phyloP scores from a whole-genome alignment of 2,888 invertebrate genomes.

The Philopedon plagiatum region DNA sequence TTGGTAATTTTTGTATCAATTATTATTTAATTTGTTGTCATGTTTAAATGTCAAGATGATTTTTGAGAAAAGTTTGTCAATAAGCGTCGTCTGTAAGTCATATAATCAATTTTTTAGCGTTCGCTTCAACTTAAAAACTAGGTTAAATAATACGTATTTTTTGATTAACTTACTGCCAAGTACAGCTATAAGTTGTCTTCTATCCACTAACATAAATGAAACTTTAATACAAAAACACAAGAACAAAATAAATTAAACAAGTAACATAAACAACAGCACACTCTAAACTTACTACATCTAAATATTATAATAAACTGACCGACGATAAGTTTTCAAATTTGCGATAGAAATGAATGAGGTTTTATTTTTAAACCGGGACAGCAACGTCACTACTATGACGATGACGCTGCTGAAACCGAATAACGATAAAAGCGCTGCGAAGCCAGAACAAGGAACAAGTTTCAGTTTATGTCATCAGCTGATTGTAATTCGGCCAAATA shows the following conservation, averaged over 20 bases:
- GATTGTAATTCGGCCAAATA: slow-evolving; percentile 11
- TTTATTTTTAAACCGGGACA: slow-evolving; percentile 28
- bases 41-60: neutral
- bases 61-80: too few species aligned
- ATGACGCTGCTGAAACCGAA: slow-evolving; percentile 25
- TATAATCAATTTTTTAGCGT: too few species aligned
- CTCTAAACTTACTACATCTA: slow-evolving; percentile 7
- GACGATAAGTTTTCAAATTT: slow-evolving; percentile 5
- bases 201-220: slow-evolving; percentile 42
- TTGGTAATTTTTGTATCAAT: too few species aligned
- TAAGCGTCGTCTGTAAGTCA: too few species aligned
- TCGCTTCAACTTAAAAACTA: neutral
- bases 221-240: slow-evolving; percentile 25
- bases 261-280: slow-evolving; percentile 9
- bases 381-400: slow-evolving; percentile 24
- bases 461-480: slow-evolving; percentile 17
- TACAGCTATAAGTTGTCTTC: slow-evolving; percentile 31
- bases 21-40: neutral
- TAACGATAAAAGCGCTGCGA: slow-evolving; percentile 19
- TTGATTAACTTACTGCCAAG: slow-evolving; percentile 38
- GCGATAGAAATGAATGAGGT: slow-evolving; percentile 5
- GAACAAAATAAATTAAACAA: slow-evolving; percentile 10
- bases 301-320: slow-evolving; percentile 6
- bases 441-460: slow-evolving; percentile 13
- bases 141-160: neutral